Evolutionary conservation across 2,797 vertebrate species (phyloP), one percentile per base, ranked within the genome.

Genomic region (Cichlasoma orientale): DNA sequence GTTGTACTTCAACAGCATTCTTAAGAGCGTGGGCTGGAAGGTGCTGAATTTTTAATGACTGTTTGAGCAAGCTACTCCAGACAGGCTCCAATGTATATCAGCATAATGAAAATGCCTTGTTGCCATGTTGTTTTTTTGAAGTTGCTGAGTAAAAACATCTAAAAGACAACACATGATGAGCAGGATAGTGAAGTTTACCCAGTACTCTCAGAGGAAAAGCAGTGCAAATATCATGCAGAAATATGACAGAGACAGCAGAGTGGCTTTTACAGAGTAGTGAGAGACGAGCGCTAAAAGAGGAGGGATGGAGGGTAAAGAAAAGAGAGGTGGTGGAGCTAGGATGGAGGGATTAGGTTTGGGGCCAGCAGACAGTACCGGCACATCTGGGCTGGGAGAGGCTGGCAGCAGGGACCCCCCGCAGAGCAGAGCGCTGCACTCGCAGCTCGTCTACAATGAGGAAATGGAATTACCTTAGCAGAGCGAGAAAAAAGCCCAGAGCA

Each of bases 381-480:
- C 72, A 78, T 81, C 79, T 55, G 63, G 63, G 44, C 63, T 29
- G 63, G 41, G 25, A 68, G 18, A 29, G 63, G 63, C 63, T 50
- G 77, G 70, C 55, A 52, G 31, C 54, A 8, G 59, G 36, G 61
- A 50, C 71, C 36, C 56, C 74, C 78, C n/a, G 10, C 56, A 27
- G 82, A 57, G 68, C n/a, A 27, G 61, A 12, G 12, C 13, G 50
- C 52, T 16, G 16, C 38, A 53, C 61, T 66, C 68, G 19, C 56
- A 72, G 69, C 61, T 72, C 23, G 13, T 74, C 75, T 19, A 61
- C 52, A 59, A 63, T 10, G 63, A 79, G 73, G 81, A 86, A 86
- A 84, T 84, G 72, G 70, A 79, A 82, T 86, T 72, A 84, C 82
- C 85, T 79, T 54, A 84, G 72, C 54, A 44, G 52, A 75, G 70